A percentile compares a stretch with the other conserved stretches of the same genome.
These are phyloP conservation scores for Macrocentrus cingulum DNA, from an alignment of 1,140 invertebrate genomes.

Conservation along the genomic window DNA sequence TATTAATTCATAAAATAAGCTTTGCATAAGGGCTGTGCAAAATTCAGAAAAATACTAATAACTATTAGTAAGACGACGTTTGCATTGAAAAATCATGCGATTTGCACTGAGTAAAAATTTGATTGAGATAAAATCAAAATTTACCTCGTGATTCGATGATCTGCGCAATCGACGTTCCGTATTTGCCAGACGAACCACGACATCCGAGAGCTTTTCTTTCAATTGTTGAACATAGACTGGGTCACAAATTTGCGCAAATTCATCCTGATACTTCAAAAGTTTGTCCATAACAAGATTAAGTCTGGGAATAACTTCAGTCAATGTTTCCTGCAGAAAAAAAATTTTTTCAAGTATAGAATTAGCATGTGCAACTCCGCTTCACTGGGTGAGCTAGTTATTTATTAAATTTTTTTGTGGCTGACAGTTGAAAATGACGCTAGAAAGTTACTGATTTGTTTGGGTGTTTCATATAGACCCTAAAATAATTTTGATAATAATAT, in stretches of 20 bases:
- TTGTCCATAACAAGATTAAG: conserved; percentile 65
- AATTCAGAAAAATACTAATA: too few species aligned
- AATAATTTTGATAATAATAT: conserved; percentile 7
- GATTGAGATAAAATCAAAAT: neutral
- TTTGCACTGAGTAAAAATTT: too few species aligned
- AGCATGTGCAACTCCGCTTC: too few species aligned
- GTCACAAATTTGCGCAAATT: conserved; percentile 69
- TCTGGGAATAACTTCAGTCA: conserved; percentile 68
- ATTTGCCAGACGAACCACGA: conserved; percentile 44
- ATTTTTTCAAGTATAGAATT: too few species aligned
- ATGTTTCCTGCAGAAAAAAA: conserved; percentile 54
- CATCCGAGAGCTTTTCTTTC: conserved; percentile 61
- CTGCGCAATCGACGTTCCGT: conserved; percentile 51
- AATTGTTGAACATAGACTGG: conserved; percentile 66
- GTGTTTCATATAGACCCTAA: neutral
- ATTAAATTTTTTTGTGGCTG: too few species aligned
- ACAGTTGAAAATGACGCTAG: too few species aligned
- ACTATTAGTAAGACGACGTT: too few species aligned
- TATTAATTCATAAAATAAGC: too few species aligned
- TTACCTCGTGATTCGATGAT: conserved; percentile 46
- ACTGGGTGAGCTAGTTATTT: conserved; percentile 21
- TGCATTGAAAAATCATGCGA: too few species aligned
- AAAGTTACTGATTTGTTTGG: too few species aligned
- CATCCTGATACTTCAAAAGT: conserved; percentile 64
- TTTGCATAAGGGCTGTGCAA: too few species aligned